A percentile compares a stretch with the other conserved stretches of the same genome.
These are phyloP conservation scores for Okapia johnstoni DNA, from an alignment of 2,113 vertebrate species.

Conservation along the genomic window DNA sequence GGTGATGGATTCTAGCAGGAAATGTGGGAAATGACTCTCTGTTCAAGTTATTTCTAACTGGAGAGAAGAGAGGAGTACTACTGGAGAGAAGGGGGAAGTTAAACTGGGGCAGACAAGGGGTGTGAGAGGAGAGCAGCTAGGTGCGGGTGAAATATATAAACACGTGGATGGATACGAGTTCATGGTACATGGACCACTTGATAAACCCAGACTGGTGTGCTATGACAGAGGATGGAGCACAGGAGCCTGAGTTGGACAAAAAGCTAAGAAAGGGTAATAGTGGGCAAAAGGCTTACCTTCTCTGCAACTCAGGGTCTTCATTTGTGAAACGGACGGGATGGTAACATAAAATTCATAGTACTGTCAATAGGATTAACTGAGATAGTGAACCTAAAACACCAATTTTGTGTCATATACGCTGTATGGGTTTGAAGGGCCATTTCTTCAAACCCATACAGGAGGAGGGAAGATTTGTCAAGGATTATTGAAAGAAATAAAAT, in stretches of 20 bases:
- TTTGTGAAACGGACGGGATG: neutral
- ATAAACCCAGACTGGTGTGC: neutral
- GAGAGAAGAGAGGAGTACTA: neutral
- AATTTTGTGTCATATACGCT: neutral
- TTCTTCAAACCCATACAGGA: no score
- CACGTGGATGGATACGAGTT: neutral
- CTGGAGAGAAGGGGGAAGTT: neutral
- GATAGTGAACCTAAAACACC: neutral
- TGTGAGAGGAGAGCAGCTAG: neutral
- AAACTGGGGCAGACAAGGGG: neutral
- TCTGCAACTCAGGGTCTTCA: neutral
- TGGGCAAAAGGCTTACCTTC: neutral
- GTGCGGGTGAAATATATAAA: no score
- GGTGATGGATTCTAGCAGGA: neutral
- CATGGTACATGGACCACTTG: no score
- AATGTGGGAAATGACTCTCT: neutral
- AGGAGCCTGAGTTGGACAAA: neutral
- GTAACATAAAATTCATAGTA: neutral
- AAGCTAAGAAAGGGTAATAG: neutral
- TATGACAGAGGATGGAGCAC: neutral
- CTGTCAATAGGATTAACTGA: neutral
- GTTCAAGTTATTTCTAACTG: neutral
- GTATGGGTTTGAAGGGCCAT: neutral
- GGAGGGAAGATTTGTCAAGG: neutral
- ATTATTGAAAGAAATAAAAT: neutral